These are phyloP conservation scores for Drosophila albomicans DNA, from an alignment of 1,140 invertebrate species.

Conservation along the genomic window DNA sequence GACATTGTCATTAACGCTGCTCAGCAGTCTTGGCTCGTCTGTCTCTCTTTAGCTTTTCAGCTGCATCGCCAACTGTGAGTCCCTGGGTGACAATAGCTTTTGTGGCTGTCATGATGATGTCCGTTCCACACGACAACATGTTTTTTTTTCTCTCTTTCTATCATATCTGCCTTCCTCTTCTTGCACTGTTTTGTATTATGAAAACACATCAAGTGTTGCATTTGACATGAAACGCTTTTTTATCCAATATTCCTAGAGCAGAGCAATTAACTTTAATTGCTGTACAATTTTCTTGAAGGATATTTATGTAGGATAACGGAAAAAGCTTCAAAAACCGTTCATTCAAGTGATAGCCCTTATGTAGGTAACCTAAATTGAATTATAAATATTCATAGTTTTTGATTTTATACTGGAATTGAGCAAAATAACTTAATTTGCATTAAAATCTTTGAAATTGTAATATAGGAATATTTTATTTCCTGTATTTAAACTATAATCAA, in stretches of 20 bases:
- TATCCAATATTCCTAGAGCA: slow-evolving; percentile 30
- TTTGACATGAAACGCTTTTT: slow-evolving; percentile 49
- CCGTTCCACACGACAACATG: slow-evolving; percentile 26
- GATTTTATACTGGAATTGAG: too few species aligned
- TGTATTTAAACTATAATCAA: too few species aligned
- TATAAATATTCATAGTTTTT: background rate
- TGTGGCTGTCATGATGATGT: slow-evolving; percentile 54
- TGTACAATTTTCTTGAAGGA: slow-evolving; percentile 3
- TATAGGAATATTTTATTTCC: too few species aligned
- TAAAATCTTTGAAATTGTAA: too few species aligned
- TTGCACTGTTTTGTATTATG: slow-evolving; percentile 46
- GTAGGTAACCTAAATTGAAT: background rate
- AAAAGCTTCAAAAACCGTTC: too few species aligned
- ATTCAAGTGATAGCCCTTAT: too few species aligned
- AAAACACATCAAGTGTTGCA: slow-evolving; percentile 62
- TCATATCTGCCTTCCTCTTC: slow-evolving; percentile 15
- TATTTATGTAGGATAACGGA: background rate
- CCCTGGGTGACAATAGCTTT: slow-evolving; percentile 47
- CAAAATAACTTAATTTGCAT: too few species aligned
- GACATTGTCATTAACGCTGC: slow-evolving; percentile 55
- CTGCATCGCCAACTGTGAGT: slow-evolving; percentile 3
- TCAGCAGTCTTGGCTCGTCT: slow-evolving; percentile 5
- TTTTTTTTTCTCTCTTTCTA: background rate
- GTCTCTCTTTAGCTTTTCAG: too few species aligned
- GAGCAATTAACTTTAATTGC: slow-evolving; percentile 57